phyloP scores from a whole-genome alignment of 2,888 invertebrate species.

The Papilio protenor region DNA sequence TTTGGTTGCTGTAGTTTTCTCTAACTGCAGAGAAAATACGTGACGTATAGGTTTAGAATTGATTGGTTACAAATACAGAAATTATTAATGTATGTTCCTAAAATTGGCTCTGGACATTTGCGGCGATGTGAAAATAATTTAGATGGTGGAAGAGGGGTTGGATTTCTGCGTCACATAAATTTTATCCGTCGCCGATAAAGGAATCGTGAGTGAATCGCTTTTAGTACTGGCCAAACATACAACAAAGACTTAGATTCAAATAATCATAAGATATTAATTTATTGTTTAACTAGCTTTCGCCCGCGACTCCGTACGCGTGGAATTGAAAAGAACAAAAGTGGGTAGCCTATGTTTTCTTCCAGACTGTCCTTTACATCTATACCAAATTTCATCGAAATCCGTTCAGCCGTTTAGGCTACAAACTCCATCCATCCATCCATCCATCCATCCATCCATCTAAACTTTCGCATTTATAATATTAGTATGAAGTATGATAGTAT shows the following conservation, averaged over 20 bases:
- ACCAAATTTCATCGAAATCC: no score
- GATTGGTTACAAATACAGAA: slow-evolving; percentile 43
- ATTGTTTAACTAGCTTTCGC: no score
- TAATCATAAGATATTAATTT: not conserved
- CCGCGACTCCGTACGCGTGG: no score
- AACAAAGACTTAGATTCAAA: not conserved
- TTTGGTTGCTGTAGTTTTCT: slow-evolving; percentile 54
- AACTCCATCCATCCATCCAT: no score
- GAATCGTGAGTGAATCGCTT: slow-evolving; percentile 71
- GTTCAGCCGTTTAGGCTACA: no score
- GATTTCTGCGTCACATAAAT: slow-evolving; percentile 69
- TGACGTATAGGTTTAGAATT: slow-evolving; percentile 50
- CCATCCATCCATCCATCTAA: no score
- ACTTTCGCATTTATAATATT: no score
- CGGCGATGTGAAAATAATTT: slow-evolving; percentile 74
- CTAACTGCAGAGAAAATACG: slow-evolving; percentile 60
- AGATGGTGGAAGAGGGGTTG: slow-evolving; percentile 70
- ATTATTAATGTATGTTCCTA: slow-evolving; percentile 48
- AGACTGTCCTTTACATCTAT: no score
- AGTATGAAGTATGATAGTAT: no score
- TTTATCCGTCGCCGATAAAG: slow-evolving; percentile 58
- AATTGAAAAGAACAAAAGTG: no score
- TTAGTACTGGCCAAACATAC: slow-evolving; percentile 58
- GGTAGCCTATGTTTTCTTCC: no score
- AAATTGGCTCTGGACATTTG: slow-evolving; percentile 29